Evolutionary conservation across 2,113 vertebrate species (phyloP).

Genomic region (Dascyllus trimaculatus): DNA sequence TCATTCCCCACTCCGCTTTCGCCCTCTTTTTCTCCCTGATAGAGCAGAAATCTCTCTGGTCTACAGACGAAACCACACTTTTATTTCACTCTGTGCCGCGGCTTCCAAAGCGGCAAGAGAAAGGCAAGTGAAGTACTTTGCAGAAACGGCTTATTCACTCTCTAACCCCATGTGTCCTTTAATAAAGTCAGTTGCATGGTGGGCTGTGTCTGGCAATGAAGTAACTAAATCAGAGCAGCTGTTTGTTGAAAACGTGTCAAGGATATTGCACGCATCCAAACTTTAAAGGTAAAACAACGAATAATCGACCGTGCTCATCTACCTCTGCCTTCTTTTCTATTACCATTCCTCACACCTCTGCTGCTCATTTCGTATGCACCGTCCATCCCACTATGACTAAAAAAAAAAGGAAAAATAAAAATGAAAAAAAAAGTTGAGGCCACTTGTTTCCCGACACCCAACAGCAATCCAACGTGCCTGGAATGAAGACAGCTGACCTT

Average conservation of each 20-base stretch:
- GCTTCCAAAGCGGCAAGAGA: constrained; percentile 29
- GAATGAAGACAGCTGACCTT: constrained; percentile 76
- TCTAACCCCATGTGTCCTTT: constrained; percentile 16
- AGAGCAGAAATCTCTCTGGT: constrained; percentile 37
- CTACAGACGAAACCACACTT: constrained; percentile 10
- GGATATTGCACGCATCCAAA: constrained; percentile 12
- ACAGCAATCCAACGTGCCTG: constrained; percentile 62
- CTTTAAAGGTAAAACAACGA: constrained; percentile 33
- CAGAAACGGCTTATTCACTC: constrained; percentile 27
- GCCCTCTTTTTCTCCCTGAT: constrained; percentile 7
- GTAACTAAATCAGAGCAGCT: constrained; percentile 39
- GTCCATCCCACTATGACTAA: constrained; percentile 41
- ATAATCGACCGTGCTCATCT: neutral
- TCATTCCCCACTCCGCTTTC: neutral
- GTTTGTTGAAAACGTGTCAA: constrained; percentile 23
- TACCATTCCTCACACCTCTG: constrained; percentile 32
- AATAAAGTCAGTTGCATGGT: constrained; percentile 25
- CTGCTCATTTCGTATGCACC: constrained; percentile 56
- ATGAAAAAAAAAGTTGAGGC: constrained; percentile 25
- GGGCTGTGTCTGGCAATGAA: constrained; percentile 28
- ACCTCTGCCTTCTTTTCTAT: constrained; percentile 8
- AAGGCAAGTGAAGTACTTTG: constrained; percentile 44
- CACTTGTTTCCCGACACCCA: constrained; percentile 62
- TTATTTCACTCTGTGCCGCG: constrained; percentile 34
- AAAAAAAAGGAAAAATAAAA: constrained; percentile 4